Percentiles rank a stretch among this genome's conserved stretches.
These are phyloP conservation scores for Stegostoma tigrinum DNA, from an alignment of 2,113 vertebrate genomes.

Conservation along the genomic window DNA sequence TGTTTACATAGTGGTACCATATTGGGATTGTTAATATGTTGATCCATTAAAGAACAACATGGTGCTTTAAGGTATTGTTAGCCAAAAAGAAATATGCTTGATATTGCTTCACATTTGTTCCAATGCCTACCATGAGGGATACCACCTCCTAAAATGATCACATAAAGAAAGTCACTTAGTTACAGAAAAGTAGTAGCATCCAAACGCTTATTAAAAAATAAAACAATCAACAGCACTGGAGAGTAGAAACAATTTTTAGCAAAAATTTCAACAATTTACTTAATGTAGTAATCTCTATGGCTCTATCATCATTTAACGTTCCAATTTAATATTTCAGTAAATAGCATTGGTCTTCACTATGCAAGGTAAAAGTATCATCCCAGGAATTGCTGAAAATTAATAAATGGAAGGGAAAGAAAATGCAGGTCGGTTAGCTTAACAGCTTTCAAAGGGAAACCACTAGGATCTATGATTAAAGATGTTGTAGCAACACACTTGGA, in stretches of 20 bases:
- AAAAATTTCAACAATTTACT: neutral
- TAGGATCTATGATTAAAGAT: no score
- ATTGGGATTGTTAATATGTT: slow-evolving; percentile 2
- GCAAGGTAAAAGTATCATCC: no score
- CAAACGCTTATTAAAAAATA: neutral
- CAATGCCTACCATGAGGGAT: slow-evolving; percentile 53
- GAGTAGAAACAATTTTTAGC: neutral
- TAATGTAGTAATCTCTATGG: neutral
- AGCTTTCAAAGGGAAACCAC: no score
- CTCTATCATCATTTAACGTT: neutral
- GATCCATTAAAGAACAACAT: neutral
- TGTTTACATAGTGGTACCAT: neutral
- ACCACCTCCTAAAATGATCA: slow-evolving; percentile 48
- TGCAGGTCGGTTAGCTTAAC: no score
- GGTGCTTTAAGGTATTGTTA: neutral
- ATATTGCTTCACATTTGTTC: neutral
- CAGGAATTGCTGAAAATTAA: no score
- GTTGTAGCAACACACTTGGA: no score
- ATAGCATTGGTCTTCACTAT: no score
- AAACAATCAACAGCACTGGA: neutral
- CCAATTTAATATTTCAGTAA: neutral
- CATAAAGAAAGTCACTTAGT: slow-evolving; percentile 33
- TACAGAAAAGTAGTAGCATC: neutral
- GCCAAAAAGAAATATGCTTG: neutral
- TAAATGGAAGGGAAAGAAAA: no score